Base-by-base conservation (phyloP, 1,140 invertebrate genomes). In the Tetraneura akinire region DNA sequence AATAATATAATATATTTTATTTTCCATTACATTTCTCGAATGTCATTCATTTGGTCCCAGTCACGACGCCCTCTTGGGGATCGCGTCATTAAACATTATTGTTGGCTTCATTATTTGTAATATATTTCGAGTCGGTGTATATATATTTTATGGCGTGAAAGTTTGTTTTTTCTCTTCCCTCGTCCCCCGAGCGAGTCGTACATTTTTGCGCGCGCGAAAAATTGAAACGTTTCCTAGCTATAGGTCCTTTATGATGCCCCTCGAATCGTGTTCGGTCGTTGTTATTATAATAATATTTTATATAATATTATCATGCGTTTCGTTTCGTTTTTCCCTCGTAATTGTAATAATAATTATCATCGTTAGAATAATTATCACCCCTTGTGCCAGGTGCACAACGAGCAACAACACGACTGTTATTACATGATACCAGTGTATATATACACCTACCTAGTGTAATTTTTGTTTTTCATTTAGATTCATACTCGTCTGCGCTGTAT, bases 71-170 rank as follows among this genome's bases (percentile, higher is more conserved):
- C 49, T 55, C 32, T 55, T 37, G 32, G 53, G 66, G 51, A 55
- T 78, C 74, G 74, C 74, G 47, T 78, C 74, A 78, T 78, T 78
- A 60, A 78, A 78, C 74, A 78, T 78, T 78, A 78, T 78, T 78
- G 74, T 78, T 47, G 55, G 55, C 74, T 78, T 78, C 74, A 62
- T 78, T 78, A 78, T 78, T 78, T 62, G 55, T 78, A 45, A 42
- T 42, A 62, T 78, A 53, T 78, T 55, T 60, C 74, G 47, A 60
- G 53, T 45, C 6, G 37, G 45, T 68, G n/a, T n/a, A n/a, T n/a
- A n/a, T n/a, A 47, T 47, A 23, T 14, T 8, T 37, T 29, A 21
- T 37, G 55, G 37, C n/a, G 74, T 26, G 55, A 78, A 78, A 78
- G 23, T 60, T 78, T n/a, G n/a, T n/a, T n/a, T n/a, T 78, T 78